These are phyloP conservation scores for Crambe crambe DNA, from an alignment of 37 sponge, comb jelly and placozoan genomes.

Conservation along the genomic window DNA sequence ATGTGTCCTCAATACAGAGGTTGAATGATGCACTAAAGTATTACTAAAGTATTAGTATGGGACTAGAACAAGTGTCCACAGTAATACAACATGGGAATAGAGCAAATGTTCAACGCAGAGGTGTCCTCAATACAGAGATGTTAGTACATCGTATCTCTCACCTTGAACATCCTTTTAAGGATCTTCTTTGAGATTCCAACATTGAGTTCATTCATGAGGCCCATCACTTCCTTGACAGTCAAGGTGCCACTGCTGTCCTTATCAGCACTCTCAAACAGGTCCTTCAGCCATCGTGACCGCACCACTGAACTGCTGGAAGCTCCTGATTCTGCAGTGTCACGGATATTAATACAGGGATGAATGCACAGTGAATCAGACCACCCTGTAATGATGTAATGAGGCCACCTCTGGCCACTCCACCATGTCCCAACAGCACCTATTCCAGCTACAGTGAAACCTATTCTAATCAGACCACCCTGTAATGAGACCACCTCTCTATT, in stretches of 20 bases:
- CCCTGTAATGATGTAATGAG: neutral
- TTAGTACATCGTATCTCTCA: neutral
- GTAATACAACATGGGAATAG: too few species aligned
- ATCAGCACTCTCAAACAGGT: slow-evolving; percentile 63
- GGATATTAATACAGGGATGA: too few species aligned
- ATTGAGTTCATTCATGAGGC: slow-evolving; percentile 55
- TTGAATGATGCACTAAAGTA: too few species aligned
- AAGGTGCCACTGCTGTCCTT: slow-evolving; percentile 53
- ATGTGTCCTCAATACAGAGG: too few species aligned
- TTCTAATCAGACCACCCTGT: neutral
- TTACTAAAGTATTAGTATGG: too few species aligned
- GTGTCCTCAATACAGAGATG: too few species aligned
- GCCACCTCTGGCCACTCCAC: neutral
- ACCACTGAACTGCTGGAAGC: slow-evolving; percentile 2
- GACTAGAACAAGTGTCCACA: neutral
- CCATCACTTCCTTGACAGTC: slow-evolving; percentile 44
- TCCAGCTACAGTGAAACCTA: neutral
- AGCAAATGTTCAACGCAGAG: too few species aligned
- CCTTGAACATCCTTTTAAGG: slow-evolving; percentile 52
- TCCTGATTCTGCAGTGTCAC: neutral
- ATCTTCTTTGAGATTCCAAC: slow-evolving; percentile 53
- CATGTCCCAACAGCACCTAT: neutral
- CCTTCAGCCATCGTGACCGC: slow-evolving; percentile 52
- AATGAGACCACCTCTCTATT: neutral
- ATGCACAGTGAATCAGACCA: too few species aligned